These are phyloP conservation scores for Narcine bancroftii DNA, from an alignment of 2,113 vertebrate species.

Conservation along the genomic window DNA sequence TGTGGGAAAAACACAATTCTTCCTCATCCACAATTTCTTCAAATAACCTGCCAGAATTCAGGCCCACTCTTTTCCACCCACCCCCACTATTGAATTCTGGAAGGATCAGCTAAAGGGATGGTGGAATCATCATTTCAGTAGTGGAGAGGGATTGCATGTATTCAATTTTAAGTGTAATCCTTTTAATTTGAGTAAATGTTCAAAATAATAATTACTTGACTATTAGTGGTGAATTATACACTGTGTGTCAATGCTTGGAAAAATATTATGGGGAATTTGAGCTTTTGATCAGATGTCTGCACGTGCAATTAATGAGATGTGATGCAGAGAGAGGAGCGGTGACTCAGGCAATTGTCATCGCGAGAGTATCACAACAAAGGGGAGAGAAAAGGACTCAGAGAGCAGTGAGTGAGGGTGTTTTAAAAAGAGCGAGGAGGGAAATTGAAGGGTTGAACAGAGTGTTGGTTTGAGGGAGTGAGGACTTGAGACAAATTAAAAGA, in stretches of 20 bases:
- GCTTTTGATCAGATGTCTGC: background rate
- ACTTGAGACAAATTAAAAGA: too few relatives aligned
- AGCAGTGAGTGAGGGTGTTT: too few relatives aligned
- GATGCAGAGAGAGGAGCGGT: too few relatives aligned
- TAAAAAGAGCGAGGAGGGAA: too few relatives aligned
- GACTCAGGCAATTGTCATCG: too few relatives aligned
- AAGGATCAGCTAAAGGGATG: too few relatives aligned
- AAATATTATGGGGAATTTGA: background rate
- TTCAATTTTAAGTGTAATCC: background rate
- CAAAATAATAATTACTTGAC: background rate
- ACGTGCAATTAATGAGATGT: background rate
- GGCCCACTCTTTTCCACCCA: background rate
- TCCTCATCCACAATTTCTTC: background rate
- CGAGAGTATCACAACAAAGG: too few relatives aligned
- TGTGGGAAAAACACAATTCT: background rate
- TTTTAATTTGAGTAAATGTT: background rate
- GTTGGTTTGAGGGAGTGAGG: too few relatives aligned
- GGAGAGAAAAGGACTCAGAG: too few relatives aligned
- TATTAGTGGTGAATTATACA: background rate
- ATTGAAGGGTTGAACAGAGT: too few relatives aligned
- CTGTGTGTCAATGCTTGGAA: background rate
- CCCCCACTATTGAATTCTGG: too few relatives aligned
- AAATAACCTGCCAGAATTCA: background rate
- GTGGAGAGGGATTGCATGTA: background rate
- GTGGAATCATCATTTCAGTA: background rate